Evolutionary conservation across 1,140 invertebrate genomes (phyloP).

Genomic region (Diabrotica virgifera): DNA sequence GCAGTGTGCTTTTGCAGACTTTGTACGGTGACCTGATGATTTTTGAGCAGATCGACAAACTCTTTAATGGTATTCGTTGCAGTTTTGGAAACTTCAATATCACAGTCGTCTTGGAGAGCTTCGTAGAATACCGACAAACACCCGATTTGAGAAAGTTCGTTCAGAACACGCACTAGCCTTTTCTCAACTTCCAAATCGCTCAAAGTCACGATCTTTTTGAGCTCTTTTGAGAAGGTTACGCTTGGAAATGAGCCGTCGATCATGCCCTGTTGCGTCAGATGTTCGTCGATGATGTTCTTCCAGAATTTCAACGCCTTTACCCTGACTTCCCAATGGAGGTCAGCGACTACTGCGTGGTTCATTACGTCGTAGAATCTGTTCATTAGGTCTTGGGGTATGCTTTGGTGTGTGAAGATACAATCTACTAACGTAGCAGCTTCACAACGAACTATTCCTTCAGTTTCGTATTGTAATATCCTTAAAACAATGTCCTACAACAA

Average conservation of each 20-base stretch:
- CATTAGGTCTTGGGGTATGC: constrained; percentile 52
- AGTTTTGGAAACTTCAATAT: constrained; percentile 64
- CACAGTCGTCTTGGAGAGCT: constrained; percentile 66
- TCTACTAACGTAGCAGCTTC: constrained; percentile 65
- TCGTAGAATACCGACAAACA: constrained; percentile 66
- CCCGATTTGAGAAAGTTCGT: constrained; percentile 60
- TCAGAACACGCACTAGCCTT: constrained; percentile 59
- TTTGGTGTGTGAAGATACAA: constrained; percentile 63
- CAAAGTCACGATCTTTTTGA: constrained; percentile 70
- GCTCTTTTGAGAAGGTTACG: constrained; percentile 73
- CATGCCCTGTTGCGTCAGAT: constrained; percentile 72
- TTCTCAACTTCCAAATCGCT: constrained; percentile 65
- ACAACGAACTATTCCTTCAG: constrained; percentile 70
- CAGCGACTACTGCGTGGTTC: constrained; percentile 60
- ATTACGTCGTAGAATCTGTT: constrained; percentile 56
- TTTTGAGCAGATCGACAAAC: constrained; percentile 57
- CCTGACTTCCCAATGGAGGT: constrained; percentile 79
- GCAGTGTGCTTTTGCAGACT: neutral
- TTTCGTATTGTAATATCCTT: constrained; percentile 61
- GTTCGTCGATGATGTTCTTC: constrained; percentile 62
- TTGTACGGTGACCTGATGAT: constrained; percentile 53
- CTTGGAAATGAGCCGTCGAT: constrained; percentile 72
- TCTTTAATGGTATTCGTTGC: constrained; percentile 57
- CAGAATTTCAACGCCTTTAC: constrained; percentile 67
- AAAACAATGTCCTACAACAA: constrained; percentile 61